These are phyloP conservation scores for Pristionchus arcanus DNA, from an alignment of 2,888 invertebrate species.

Conservation along the genomic window DNA sequence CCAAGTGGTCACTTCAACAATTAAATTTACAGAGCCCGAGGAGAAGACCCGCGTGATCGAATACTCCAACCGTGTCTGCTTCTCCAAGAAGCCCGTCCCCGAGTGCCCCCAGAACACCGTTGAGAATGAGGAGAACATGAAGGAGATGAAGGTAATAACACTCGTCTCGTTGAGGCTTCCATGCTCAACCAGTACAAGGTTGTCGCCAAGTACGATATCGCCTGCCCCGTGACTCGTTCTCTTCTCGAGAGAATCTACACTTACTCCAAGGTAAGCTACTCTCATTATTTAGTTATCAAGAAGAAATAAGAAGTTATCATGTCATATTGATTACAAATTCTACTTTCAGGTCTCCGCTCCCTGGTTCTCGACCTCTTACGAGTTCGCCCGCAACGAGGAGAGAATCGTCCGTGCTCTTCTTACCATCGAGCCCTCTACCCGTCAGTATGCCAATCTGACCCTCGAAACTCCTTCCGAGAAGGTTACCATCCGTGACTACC, in stretches of 20 bases:
- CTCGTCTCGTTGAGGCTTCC: constrained; percentile 63
- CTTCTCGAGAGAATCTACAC: constrained; percentile 57
- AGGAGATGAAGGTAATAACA: too few species aligned
- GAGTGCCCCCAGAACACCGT: too few species aligned
- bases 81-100: too few species aligned
- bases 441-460: constrained; percentile 43
- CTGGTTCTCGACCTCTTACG: constrained; percentile 5
- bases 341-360: constrained; percentile 48
- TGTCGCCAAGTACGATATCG: constrained; percentile 63
- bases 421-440: constrained; percentile 58
- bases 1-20: too few species aligned
- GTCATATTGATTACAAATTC: too few species aligned
- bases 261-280: constrained; percentile 78
- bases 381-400: constrained; percentile 20
- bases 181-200: constrained; percentile 66
- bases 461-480: constrained; percentile 61
- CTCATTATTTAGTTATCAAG: too few species aligned
- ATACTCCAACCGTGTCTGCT: too few species aligned
- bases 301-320: too few species aligned
- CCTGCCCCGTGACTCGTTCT: constrained; percentile 57
- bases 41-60: constrained; percentile 70
- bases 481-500: constrained; percentile 63
- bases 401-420: constrained; percentile 25
- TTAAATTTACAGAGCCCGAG: constrained; percentile 65
- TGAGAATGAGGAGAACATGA: too few species aligned